phyloP scores from a whole-genome alignment of 30 jellyfish, hydroid and myxozoan genomes.

The Aurelia aurita complex sp. Pacific region DNA sequence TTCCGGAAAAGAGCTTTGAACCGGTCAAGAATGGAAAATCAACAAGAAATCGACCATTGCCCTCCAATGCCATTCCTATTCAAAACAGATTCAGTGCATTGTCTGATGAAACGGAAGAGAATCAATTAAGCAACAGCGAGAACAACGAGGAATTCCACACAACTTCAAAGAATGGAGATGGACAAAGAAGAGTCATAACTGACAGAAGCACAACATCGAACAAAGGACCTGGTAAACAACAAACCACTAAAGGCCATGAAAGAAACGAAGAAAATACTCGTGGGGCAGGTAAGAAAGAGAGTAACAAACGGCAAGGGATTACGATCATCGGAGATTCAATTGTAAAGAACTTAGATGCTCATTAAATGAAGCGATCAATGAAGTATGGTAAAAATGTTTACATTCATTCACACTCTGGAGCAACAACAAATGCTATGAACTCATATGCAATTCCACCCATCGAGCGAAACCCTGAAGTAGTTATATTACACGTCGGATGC shows the following conservation, averaged over 20 bases:
- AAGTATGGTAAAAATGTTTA: background rate
- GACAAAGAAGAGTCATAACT: background rate
- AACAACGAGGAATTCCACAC: background rate
- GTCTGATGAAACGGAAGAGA: constrained; percentile 19
- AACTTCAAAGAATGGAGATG: constrained; percentile 20
- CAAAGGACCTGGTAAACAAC: constrained; percentile 5
- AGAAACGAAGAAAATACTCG: background rate
- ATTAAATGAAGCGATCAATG: too few relatives aligned
- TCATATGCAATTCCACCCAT: constrained; percentile 10
- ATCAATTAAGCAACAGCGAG: constrained; percentile 29
- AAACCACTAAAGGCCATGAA: background rate
- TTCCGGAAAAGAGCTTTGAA: background rate
- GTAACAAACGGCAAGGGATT: background rate
- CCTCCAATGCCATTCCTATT: constrained; percentile 24
- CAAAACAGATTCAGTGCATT: constrained; percentile 28
- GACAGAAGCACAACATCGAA: background rate
- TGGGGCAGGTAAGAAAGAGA: background rate
- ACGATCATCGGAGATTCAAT: background rate
- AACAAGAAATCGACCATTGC: constrained; percentile 30
- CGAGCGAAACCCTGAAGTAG: background rate
- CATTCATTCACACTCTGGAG: constrained; percentile 6
- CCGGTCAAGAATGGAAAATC: constrained; percentile 24
- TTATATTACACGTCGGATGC: constrained; percentile 20
- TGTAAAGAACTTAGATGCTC: too few relatives aligned
- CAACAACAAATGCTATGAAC: too few relatives aligned